Base-by-base conservation (phyloP, 1,140 invertebrate genomes). In the Macrobrachium rosenbergii region DNA sequence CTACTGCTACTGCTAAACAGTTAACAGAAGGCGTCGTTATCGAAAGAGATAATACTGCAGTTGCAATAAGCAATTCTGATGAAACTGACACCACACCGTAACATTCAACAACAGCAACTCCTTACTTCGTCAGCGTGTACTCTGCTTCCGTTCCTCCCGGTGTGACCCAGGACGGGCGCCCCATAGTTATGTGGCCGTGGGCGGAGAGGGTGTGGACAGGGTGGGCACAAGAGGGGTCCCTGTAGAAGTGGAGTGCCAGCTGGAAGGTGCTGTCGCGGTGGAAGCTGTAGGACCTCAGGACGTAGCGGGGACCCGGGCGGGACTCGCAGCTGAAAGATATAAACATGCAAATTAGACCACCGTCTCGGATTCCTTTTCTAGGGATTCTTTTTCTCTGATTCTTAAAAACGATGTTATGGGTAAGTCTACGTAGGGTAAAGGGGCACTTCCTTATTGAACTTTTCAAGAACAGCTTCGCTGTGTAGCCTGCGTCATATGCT, bases 161-260 rank as follows among this genome's bases (percentile, higher is more conserved):
- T 7, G 84, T 87, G 52, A 87, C 79, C 84, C 84, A 87, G 10
- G 84, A 87, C 8, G 84, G 84, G n/a, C 84, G 84, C 5, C 77
- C 84, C n/a, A 81, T 67, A 43, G 67, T 75, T 2, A 87, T 52
- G 67, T 75, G 64, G 37, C 84, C 84, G 45, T 75, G 77, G 17
- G 84, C 84, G 28, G 59, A 52, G 8, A 87, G 84, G 67, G 84
- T 62, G 78, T 81, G 69, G 78, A 78, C 28, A 59, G 84, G 84
- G 17, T 87, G 84, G 78, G 77, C 78, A 37, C 84, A 87, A 28
- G 45, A 81, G 2, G 84, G 77, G 69, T 87, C 84, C 7, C 77
- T 77, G 84, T 87, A 87, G 21, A 21, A 23, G 78, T 76, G 78
- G 12, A 81, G 78, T 2, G 58, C 10, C 52, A 81, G 37, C 2